phyloP scores from a whole-genome alignment of 2,888 invertebrate species.

The Strigamia maritima region DNA sequence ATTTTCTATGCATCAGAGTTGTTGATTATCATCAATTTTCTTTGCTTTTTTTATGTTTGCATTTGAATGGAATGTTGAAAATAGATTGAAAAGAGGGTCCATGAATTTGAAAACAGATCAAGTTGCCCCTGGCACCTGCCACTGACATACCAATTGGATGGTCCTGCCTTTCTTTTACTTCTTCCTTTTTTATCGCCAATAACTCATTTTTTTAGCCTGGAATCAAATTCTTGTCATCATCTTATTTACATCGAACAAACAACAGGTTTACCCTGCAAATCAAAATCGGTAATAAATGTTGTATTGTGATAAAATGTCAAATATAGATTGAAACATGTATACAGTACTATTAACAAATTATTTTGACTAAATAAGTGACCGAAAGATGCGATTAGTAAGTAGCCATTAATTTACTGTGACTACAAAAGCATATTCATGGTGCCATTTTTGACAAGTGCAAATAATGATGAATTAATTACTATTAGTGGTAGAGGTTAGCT shows the following conservation, averaged over 20 bases:
- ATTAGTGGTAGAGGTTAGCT: background rate
- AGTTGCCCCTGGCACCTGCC: slow-evolving; percentile 5
- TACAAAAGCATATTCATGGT: background rate
- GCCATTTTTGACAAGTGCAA: background rate
- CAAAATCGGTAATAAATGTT: background rate
- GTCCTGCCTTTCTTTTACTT: background rate
- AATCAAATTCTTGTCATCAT: background rate
- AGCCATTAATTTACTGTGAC: background rate
- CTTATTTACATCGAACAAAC: background rate
- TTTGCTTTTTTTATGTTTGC: background rate
- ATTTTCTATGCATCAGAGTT: background rate
- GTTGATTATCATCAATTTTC: background rate
- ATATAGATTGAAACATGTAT: background rate
- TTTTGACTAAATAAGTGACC: background rate
- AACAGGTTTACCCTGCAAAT: background rate
- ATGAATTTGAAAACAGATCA: slow-evolving; percentile 15
- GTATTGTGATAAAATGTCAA: too few relatives aligned
- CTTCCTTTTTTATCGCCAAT: background rate
- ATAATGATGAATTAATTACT: background rate
- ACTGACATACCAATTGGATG: slow-evolving; percentile 5
- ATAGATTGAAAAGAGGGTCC: background rate
- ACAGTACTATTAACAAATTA: background rate
- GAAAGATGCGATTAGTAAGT: background rate
- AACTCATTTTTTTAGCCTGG: background rate
- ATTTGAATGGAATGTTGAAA: background rate